Base-by-base conservation (phyloP, 2,113 vertebrate genomes). In the Clarias gariepinus region DNA sequence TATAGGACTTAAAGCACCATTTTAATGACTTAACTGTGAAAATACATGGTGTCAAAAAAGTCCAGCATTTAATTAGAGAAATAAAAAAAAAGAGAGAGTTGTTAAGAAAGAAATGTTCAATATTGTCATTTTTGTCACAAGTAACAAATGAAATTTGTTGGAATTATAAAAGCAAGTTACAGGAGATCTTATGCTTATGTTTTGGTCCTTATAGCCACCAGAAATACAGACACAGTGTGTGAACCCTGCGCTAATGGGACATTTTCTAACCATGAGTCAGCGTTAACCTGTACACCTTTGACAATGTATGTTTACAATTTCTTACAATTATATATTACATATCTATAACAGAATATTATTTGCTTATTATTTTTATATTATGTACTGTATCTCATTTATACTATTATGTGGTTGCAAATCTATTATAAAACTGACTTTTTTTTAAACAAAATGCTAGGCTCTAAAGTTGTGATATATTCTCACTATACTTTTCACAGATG, bases 141-240 rank as follows among this genome's bases (percentile, higher is more conserved):
- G 33, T 36, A 36, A 36, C 33, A 83, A 47, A 21, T 47, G 4
- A 3, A 76, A 77, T n/a, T n/a, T 18, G 13, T 68, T 71, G 53
- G 18, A 28, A 4, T 71, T 41, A 41, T 11, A 3, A 36, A 73
- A 41, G 2, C 12, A 52, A 9, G n/a, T 78, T 28, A 55, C 47
- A 78, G 55, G 30, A 21, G 9, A 61, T 18, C 16, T 73, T 33
- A 61, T 73, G 36, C n/a, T 7, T 0, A 28, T 74, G 57, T 61
- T 61, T 53, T 41, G n/a, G 13, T 85, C 19, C 15, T 78, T 78
- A 47, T 57, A 88, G 87, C 87, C 0, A 79, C 2, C 0, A 21
- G n/a, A n/a, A 53, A 2, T 0, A 13, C 61, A 0, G 92, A 95
- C 85, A 94, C 91, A 0, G 79, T 82, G 79, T 95, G 95, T 77